phyloP scores from a whole-genome alignment of 2,797 vertebrate species.

The Catostomus latipinnis region DNA sequence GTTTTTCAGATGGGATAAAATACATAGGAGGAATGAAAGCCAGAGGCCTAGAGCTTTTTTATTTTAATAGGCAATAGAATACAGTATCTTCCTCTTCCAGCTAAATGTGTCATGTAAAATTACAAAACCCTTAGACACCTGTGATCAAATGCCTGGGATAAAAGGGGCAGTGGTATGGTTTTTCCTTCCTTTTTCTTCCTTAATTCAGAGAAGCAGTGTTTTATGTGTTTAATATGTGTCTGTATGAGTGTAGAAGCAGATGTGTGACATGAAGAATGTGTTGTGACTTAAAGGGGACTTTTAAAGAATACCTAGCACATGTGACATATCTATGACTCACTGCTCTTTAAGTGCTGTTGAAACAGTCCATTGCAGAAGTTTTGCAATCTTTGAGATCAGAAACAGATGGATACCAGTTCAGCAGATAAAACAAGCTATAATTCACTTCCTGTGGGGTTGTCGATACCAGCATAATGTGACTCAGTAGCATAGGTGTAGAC shows the following conservation, averaged over 20 bases:
- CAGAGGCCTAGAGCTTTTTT: too few species aligned
- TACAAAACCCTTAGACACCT: conserved; percentile 30
- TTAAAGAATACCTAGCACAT: conserved; percentile 55
- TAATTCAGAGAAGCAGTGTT: too few species aligned
- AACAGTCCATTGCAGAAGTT: conserved; percentile 42
- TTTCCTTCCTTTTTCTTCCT: neutral
- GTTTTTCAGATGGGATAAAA: conserved; percentile 34
- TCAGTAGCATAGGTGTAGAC: conserved; percentile 39
- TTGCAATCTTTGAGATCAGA: conserved; percentile 47
- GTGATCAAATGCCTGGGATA: conserved; percentile 11
- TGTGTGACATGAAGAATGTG: conserved; percentile 58
- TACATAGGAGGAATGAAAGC: neutral
- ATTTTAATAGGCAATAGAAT: too few species aligned
- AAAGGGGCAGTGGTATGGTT: conserved; percentile 18
- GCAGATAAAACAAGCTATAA: conserved; percentile 14
- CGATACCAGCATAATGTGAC: conserved; percentile 31
- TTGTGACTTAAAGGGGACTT: conserved; percentile 62
- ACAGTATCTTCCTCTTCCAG: neutral
- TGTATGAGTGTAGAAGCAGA: conserved; percentile 58
- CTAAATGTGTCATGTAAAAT: neutral
- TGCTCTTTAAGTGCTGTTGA: conserved; percentile 55
- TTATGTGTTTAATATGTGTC: neutral
- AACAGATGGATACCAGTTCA: conserved; percentile 39
- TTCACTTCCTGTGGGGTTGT: neutral
- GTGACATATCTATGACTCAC: conserved; percentile 60